Evolutionary conservation across 2,888 invertebrate species (phyloP).

Genomic region (Resseliella maxima): DNA sequence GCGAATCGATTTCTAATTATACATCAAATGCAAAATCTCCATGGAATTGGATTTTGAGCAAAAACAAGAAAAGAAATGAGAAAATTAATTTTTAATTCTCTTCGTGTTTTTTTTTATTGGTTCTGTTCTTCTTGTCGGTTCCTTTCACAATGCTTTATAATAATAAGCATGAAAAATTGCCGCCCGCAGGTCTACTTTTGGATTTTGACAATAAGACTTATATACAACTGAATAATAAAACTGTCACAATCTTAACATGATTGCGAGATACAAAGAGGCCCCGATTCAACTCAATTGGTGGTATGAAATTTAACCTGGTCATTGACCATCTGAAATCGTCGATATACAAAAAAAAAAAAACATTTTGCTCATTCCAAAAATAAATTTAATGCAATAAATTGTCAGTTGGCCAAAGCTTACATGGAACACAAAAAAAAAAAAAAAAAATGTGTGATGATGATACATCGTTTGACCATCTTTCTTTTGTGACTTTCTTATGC

Average conservation of each 20-base stretch:
- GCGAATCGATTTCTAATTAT: background rate
- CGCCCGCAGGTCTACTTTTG: background rate
- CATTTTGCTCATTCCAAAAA: background rate
- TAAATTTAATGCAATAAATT: slow-evolving; percentile 32
- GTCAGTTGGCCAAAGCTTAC: background rate
- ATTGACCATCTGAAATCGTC: background rate
- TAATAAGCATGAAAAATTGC: slow-evolving; percentile 1
- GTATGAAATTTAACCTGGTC: background rate
- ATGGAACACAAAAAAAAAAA: slow-evolving; percentile 2
- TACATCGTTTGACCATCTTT: background rate
- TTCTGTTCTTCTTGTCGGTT: too few species aligned
- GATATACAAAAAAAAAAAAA: background rate
- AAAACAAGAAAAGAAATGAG: background rate
- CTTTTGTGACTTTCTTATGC: background rate
- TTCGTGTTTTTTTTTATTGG: too few species aligned
- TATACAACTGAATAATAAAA: background rate
- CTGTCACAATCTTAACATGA: background rate
- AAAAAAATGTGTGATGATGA: too few species aligned
- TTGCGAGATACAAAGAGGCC: background rate
- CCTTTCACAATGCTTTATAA: too few species aligned
- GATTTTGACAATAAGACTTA: background rate
- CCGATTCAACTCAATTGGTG: background rate
- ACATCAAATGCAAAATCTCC: background rate
- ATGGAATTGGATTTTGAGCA: background rate
- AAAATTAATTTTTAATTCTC: too few species aligned